Base-by-base conservation (phyloP, 2,797 vertebrate species). In the Borostomias antarcticus region DNA sequence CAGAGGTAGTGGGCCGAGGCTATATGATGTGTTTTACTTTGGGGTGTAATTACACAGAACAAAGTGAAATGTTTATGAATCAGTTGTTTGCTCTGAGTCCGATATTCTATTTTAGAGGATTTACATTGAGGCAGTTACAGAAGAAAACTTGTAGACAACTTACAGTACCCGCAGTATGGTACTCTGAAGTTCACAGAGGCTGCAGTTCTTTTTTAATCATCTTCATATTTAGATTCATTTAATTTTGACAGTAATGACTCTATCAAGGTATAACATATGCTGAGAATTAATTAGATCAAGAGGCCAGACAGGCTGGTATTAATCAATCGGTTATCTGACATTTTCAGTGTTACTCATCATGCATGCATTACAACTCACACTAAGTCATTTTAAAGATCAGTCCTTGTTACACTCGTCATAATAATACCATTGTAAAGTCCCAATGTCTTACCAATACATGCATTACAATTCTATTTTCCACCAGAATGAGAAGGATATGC, bases 241-340 rank as follows among this genome's bases (percentile, higher is more conserved):
- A 7, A 40, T 53, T 47, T 28, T 40, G 10, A 30, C 35, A 30
- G 28, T 68, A 63, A 58, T 73, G 21, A 33, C 53, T 54, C 58
- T 30, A 52, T 68, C 54, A 45, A 58, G 53, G 64, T 45, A 28
- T 58, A 64, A 35, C n/a, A 48, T 9, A 32, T 6, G 30, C 3
- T 13, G 11, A 37, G 53, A 32, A 8, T 26, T 68, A 64, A 73
- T 73, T 68, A 47, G 47, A 19, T 23, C 28, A 28, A 23, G 40
- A 45, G 45, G 32, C 29, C 54, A 19, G 47, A 35, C 29, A 33
- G 47, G 53, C 43, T 56, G 4, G n/a, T 51, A 45, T 59, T 60
- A 59, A 47, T 57, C 60, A 64, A 54, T 73, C 54, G 68, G 50
- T 62, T 57, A 10, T 40, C 10, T 62, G 28, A 21, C 45, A 19